These are phyloP conservation scores for Agrypnia vestita DNA, from an alignment of 1,140 invertebrate species.

Conservation along the genomic window DNA sequence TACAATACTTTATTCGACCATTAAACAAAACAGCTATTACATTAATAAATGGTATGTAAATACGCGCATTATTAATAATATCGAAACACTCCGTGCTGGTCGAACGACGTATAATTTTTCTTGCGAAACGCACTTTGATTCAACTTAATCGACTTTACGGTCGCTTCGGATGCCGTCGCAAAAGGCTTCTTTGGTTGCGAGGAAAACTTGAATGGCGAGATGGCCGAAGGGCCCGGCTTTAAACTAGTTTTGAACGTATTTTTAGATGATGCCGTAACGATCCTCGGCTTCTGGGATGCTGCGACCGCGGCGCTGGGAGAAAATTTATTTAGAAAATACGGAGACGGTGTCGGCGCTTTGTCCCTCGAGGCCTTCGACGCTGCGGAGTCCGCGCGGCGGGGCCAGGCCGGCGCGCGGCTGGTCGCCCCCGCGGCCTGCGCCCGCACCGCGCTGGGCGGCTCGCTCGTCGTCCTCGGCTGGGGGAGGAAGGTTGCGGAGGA, in stretches of 20 bases:
- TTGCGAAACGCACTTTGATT: slow-evolving; percentile 21
- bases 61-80: slow-evolving; percentile 21
- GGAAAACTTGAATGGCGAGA: not conserved
- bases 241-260: slow-evolving; percentile 33
- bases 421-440: not conserved
- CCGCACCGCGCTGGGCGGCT: not conserved
- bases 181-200: slow-evolving; percentile 7
- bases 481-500: too few species aligned
- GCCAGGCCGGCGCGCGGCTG: not conserved
- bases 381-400: not conserved
- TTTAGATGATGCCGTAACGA: slow-evolving; percentile 14
- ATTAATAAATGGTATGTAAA: not conserved
- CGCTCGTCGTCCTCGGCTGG: not conserved
- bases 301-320: not conserved
- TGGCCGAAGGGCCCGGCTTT: not conserved
- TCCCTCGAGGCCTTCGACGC: not conserved
- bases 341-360: too few species aligned
- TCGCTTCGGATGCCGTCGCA: not conserved
- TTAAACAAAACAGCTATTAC: not conserved
- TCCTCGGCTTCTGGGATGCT: too few species aligned
- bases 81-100: slow-evolving; percentile 12
- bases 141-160: not conserved
- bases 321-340: not conserved
- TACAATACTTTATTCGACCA: not conserved
- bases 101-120: slow-evolving; percentile 19